These are phyloP conservation scores for Tetropium fuscum DNA, from an alignment of 2,888 invertebrate species.

Conservation along the genomic window DNA sequence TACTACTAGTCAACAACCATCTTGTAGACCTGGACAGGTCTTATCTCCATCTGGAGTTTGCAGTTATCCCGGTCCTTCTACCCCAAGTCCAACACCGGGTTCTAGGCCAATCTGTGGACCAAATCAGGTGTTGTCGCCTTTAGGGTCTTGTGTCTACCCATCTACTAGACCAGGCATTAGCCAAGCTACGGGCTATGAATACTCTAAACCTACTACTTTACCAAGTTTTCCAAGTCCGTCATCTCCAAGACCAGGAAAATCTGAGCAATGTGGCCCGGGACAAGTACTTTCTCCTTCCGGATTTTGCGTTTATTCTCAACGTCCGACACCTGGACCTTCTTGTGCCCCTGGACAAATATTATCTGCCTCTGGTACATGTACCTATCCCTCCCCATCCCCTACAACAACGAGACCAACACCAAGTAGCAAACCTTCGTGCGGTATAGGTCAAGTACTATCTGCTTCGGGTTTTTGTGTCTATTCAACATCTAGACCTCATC, in stretches of 20 bases:
- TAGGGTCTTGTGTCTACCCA: neutral
- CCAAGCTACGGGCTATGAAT: neutral
- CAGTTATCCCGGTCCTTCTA: neutral
- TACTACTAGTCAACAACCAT: neutral
- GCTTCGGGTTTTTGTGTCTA: constrained; percentile 11
- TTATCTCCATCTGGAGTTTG: constrained; percentile 24
- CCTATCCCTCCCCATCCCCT: constrained; percentile 18
- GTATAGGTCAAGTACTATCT: constrained; percentile 13
- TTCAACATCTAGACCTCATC: no score
- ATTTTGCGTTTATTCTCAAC: constrained; percentile 11
- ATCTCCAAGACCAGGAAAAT: constrained; percentile 14
- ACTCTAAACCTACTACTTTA: neutral
- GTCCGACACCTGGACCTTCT: constrained; percentile 2
- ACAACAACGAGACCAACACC: constrained; percentile 1
- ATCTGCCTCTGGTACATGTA: constrained; percentile 40
- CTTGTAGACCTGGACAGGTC: constrained; percentile 3
- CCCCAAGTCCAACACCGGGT: neutral
- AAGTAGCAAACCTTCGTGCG: constrained; percentile 26
- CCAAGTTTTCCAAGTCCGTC: neutral
- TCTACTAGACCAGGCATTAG: neutral
- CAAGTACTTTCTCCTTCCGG: constrained; percentile 26
- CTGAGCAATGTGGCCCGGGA: constrained; percentile 27
- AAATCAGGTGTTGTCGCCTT: neutral
- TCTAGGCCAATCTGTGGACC: neutral
- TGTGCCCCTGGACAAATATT: constrained; percentile 38